Evolutionary conservation across 2,113 vertebrate species (phyloP).

Genomic region (Sylvia atricapilla): DNA sequence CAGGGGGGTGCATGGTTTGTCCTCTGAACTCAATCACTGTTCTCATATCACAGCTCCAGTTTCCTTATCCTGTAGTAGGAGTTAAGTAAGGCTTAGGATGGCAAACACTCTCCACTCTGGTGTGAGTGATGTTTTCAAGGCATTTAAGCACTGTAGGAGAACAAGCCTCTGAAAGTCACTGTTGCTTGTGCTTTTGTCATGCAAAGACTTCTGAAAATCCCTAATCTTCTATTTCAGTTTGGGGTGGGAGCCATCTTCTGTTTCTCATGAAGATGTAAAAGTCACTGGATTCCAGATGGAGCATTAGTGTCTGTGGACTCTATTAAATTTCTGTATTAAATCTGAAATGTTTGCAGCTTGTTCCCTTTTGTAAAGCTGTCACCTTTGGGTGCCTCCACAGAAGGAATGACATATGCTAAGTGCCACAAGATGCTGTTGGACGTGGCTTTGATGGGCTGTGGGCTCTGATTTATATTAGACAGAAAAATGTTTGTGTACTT

Average conservation of each 20-base stretch:
- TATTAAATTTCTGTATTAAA: constrained; percentile 28
- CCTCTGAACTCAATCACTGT: neutral
- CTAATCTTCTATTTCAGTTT: neutral
- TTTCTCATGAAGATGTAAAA: constrained; percentile 16
- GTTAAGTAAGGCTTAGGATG: neutral
- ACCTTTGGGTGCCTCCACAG: neutral
- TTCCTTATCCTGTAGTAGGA: neutral
- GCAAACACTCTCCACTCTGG: neutral
- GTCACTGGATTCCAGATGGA: constrained; percentile 32
- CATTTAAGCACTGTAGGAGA: neutral
- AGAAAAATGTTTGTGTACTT: neutral
- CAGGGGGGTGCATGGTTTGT: neutral
- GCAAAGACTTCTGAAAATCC: neutral
- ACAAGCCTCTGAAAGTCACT: neutral
- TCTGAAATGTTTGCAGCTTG: neutral
- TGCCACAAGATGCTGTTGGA: neutral
- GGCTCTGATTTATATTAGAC: neutral
- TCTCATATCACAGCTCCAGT: neutral
- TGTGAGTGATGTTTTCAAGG: neutral
- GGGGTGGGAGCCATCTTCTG: neutral
- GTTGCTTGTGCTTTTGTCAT: neutral
- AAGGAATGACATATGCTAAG: neutral
- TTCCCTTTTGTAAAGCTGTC: neutral
- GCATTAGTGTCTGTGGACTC: neutral
- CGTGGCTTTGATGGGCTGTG: neutral